These are phyloP conservation scores for Strigamia maritima DNA, from an alignment of 2,888 invertebrate genomes.

Conservation along the genomic window DNA sequence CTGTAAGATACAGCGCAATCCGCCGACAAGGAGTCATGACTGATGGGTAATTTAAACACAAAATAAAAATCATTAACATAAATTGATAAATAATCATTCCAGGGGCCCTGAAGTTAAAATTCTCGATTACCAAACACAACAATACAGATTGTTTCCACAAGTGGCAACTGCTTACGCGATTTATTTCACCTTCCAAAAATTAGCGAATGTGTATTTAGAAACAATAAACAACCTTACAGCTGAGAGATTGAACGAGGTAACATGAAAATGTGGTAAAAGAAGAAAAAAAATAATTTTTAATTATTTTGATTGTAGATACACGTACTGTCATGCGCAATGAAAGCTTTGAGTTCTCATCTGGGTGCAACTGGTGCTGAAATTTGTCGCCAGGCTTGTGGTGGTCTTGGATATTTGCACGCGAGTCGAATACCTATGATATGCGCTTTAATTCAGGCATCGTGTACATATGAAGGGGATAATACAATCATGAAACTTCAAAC, in stretches of 20 bases:
- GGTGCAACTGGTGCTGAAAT: conserved; percentile 74
- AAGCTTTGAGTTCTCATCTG: conserved; percentile 78
- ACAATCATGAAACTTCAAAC: conserved; percentile 89
- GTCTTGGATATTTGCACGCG: conserved; percentile 87
- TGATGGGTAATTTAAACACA: not conserved
- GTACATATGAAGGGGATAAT: conserved; percentile 96
- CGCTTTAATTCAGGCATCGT: conserved; percentile 79
- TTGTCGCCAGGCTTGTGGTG: conserved; percentile 85
- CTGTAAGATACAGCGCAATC: conserved; percentile 84
- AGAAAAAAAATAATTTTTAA: not conserved
- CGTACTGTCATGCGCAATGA: conserved; percentile 84
- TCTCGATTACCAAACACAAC: conserved; percentile 89
- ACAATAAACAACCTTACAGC: too few species aligned
- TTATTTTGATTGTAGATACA: conserved; percentile 64
- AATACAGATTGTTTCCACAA: conserved; percentile 82
- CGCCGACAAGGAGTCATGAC: conserved; percentile 74
- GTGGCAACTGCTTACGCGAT: conserved; percentile 79
- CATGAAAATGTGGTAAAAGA: conserved; percentile 53
- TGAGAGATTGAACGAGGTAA: too few species aligned
- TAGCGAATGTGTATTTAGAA: not conserved
- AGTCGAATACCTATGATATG: conserved; percentile 86
- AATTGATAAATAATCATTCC: conserved; percentile 39
- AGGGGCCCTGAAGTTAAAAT: conserved; percentile 86
- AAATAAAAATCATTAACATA: not conserved
- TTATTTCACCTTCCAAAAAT: too few species aligned